Conservation (phyloP, 2,113 vertebrate species). For the Isurus oxyrinchus region DNA sequence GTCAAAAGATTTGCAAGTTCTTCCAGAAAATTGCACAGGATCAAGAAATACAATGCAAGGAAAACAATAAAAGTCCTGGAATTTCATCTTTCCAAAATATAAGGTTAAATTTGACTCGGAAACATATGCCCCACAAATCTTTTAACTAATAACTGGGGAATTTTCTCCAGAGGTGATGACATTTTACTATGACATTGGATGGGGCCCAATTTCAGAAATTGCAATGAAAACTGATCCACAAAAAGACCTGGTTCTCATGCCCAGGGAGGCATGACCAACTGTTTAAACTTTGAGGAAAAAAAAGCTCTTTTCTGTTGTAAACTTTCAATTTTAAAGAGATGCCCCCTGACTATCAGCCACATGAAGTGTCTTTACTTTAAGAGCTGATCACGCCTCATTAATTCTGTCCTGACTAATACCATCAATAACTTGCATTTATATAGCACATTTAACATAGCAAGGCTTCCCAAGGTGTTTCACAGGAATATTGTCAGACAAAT, state of each 20-base stretch:
- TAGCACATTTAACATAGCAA: neutral
- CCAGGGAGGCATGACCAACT: neutral
- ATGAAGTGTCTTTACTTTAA: neutral
- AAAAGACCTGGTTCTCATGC: neutral
- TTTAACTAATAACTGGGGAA: neutral
- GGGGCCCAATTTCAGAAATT: neutral
- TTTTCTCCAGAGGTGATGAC: slow-evolving; percentile 4
- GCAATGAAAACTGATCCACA: neutral
- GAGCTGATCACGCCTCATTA: neutral
- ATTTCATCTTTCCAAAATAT: neutral
- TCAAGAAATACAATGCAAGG: neutral
- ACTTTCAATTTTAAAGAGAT: neutral
- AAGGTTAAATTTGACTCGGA: neutral
- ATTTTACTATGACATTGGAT: neutral
- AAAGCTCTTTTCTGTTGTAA: neutral
- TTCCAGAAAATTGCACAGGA: neutral
- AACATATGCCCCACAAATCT: neutral
- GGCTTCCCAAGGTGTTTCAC: neutral
- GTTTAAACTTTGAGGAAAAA: neutral
- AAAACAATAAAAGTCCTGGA: neutral
- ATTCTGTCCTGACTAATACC: neutral
- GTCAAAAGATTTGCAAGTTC: neutral
- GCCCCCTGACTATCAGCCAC: neutral
- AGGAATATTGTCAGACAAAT: neutral
- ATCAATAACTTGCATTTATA: neutral